Percentiles rank a stretch among this genome's conserved stretches.
Evolutionary conservation across 2,113 vertebrate genomes (phyloP).

Genomic region (Laticauda laticaudata): DNA sequence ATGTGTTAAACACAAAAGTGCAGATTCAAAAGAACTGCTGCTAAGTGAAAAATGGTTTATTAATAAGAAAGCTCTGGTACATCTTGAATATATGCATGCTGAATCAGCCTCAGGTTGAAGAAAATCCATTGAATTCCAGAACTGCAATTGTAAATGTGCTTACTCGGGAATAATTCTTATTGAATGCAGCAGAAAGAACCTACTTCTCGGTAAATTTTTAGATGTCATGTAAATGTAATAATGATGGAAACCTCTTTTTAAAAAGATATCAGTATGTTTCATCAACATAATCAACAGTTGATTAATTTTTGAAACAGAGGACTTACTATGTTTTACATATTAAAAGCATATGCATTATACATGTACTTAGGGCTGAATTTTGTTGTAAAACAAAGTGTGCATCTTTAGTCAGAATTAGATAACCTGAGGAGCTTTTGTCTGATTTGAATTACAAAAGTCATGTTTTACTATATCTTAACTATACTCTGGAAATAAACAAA

Average conservation of each 20-base stretch:
- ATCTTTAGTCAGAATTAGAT: constrained; percentile 25
- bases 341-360: constrained; percentile 12
- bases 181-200: not conserved
- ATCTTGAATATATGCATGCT: not conserved
- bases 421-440: constrained; percentile 28
- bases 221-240: not conserved
- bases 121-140: not conserved
- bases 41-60: not conserved
- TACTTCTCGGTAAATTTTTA: not conserved
- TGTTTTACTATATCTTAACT: not conserved
- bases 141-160: not conserved
- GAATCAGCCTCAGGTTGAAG: not conserved
- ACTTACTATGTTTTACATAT: constrained; percentile 1
- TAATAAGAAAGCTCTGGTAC: not conserved
- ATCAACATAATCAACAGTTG: not conserved
- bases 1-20: not conserved
- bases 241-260: not conserved
- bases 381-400: not conserved
- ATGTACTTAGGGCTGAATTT: constrained; percentile 5
- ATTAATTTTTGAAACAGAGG: not conserved
- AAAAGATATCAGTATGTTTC: not conserved
- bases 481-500: constrained; percentile 22
- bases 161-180: not conserved
- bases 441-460: constrained; percentile 24
- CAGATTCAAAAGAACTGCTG: not conserved